A percentile compares a stretch with the other conserved stretches of the same genome.
Evolutionary conservation across 1,140 invertebrate genomes (phyloP).

Genomic region (Stegodyphus dumicola): DNA sequence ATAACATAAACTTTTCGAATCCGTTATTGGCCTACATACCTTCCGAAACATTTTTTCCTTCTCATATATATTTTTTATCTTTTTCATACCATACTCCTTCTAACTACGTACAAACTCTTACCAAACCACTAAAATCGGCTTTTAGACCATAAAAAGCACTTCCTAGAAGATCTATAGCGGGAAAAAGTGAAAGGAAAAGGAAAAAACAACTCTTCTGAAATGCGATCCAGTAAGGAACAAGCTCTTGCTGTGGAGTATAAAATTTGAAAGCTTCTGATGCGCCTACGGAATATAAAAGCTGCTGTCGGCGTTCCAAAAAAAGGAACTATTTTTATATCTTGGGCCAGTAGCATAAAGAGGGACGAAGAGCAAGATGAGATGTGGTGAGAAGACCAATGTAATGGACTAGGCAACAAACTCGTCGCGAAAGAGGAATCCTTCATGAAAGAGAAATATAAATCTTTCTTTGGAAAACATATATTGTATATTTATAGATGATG

Average conservation of each 20-base stretch:
- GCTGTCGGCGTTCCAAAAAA: no score
- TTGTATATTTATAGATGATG: no score
- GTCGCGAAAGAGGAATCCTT: no score
- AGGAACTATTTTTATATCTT: constrained; percentile 14
- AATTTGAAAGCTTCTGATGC: constrained; percentile 21
- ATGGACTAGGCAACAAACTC: no score
- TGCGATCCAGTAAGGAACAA: constrained; percentile 7
- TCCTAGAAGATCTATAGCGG: background rate
- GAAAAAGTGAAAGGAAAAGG: background rate
- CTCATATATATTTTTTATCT: background rate
- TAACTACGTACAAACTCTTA: constrained; percentile 35
- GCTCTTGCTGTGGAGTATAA: constrained; percentile 7
- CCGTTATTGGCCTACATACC: no score
- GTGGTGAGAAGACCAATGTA: background rate
- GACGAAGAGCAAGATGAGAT: background rate
- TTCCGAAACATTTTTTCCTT: no score
- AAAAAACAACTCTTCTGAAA: background rate
- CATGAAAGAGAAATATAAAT: no score
- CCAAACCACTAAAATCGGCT: constrained; percentile 22
- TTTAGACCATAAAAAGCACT: constrained; percentile 28
- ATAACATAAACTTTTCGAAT: no score
- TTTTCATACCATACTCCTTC: background rate
- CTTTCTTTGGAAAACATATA: no score
- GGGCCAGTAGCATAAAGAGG: constrained; percentile 5
- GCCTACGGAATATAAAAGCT: constrained; percentile 9